Evolutionary conservation across 2,888 invertebrate genomes (phyloP).

Genomic region (Eristalis arbustorum): DNA sequence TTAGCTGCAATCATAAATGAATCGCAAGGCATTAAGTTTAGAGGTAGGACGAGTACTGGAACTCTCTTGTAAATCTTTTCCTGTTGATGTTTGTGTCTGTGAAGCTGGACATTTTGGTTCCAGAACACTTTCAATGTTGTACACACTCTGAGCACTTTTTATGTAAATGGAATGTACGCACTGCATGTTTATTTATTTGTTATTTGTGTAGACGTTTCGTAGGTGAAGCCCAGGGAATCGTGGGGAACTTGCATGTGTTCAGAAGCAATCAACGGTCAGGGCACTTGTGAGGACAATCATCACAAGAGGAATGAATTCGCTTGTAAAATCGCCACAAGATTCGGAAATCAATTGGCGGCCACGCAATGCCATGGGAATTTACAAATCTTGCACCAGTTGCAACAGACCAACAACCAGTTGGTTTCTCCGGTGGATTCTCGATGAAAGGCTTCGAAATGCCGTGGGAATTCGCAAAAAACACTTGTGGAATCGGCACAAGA

Average conservation of each 20-base stretch:
- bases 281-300: no score
- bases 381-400: no score
- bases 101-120: constrained; percentile 72
- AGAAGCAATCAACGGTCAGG: no score
- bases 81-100: constrained; percentile 77
- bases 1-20: constrained; percentile 80
- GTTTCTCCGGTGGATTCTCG: no score
- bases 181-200: constrained; percentile 51
- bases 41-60: constrained; percentile 75
- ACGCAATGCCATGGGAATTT: no score
- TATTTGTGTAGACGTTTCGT: neutral
- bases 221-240: neutral
- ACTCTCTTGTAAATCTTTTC: constrained; percentile 73
- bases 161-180: constrained; percentile 19
- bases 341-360: no score
- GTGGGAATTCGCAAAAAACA: no score
- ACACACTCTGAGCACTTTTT: neutral
- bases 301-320: no score
- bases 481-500: no score
- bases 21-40: constrained; percentile 79
- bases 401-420: no score
- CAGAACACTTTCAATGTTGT: neutral
- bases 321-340: no score
- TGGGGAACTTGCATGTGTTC: neutral
- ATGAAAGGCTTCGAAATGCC: no score